Percentiles rank a stretch among this genome's conserved stretches.
Conservation (phyloP, 2,113 vertebrate genomes). For the Pagrus major region DNA sequence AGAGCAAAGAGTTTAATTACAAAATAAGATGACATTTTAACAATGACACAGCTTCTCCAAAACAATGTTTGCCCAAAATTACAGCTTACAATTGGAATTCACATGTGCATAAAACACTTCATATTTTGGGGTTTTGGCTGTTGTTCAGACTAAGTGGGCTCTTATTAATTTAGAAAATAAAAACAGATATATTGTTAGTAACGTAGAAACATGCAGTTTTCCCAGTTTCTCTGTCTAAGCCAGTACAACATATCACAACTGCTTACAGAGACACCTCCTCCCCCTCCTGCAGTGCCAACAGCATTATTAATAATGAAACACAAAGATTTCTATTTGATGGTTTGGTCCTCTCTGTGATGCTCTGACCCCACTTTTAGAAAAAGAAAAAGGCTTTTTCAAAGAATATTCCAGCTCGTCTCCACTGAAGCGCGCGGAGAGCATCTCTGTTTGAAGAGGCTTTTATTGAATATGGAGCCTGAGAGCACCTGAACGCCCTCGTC, state of each 20-base stretch:
- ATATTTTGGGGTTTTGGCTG: not conserved
- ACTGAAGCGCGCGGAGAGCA: slow-evolving; percentile 68
- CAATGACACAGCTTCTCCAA: not conserved
- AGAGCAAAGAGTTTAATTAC: not conserved
- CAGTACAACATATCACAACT: slow-evolving; percentile 10
- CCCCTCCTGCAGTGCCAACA: slow-evolving; percentile 13
- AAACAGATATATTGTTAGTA: not conserved
- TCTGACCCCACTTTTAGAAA: slow-evolving; percentile 66
- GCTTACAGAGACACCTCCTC: not conserved
- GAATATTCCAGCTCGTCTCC: slow-evolving; percentile 54
- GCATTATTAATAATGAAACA: slow-evolving; percentile 74
- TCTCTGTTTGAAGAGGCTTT: slow-evolving; percentile 66
- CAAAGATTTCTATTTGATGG: slow-evolving; percentile 69
- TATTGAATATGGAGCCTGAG: slow-evolving; percentile 41
- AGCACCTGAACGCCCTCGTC: slow-evolving; percentile 22
- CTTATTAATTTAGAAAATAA: not conserved
- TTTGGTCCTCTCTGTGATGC: slow-evolving; percentile 34
- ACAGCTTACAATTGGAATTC: not conserved
- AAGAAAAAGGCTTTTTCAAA: slow-evolving; percentile 67
- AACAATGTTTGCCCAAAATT: not conserved
- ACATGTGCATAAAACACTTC: not conserved
- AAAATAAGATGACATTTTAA: not conserved
- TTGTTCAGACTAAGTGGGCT: not conserved
- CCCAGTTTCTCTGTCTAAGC: not conserved
- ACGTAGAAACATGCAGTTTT: not conserved